Conservation (phyloP, 2,113 vertebrate genomes). For the Tragelaphus imberbis region DNA sequence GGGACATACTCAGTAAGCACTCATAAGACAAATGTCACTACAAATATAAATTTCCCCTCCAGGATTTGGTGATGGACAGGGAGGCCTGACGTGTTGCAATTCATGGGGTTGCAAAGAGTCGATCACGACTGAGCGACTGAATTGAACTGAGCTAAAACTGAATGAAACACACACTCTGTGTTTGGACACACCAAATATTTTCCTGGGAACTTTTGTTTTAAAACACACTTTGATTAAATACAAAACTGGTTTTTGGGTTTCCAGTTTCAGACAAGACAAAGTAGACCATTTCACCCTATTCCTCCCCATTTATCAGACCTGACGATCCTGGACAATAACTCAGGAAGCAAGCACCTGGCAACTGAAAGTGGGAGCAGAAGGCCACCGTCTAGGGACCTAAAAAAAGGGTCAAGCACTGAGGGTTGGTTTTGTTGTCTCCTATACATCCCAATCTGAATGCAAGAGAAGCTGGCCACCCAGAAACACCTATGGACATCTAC, state of each 20-base stretch:
- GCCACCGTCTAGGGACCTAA: not conserved
- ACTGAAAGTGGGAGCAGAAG: too few species aligned
- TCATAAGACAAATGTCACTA: not conserved
- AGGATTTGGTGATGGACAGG: too few species aligned
- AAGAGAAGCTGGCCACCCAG: not conserved
- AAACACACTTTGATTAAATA: not conserved
- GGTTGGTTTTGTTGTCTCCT: too few species aligned
- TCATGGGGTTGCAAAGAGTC: too few species aligned
- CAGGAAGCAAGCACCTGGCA: rapidly evolving
- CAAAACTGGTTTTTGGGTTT: not conserved
- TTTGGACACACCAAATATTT: not conserved
- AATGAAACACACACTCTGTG: not conserved
- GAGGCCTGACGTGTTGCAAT: too few species aligned
- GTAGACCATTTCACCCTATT: not conserved
- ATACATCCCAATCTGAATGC: too few species aligned
- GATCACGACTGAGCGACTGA: too few species aligned
- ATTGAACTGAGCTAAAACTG: too few species aligned
- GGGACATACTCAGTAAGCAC: rapidly evolving
- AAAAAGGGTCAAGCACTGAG: not conserved
- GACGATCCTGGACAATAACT: not conserved
- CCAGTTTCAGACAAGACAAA: not conserved
- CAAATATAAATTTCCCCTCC: not conserved
- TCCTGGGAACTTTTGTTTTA: not conserved
- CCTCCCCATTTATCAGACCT: not conserved
- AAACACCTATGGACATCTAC: not conserved